These are phyloP conservation scores for Macrosteles quadrilineatus DNA, from an alignment of 1,140 invertebrate species.

Conservation along the genomic window DNA sequence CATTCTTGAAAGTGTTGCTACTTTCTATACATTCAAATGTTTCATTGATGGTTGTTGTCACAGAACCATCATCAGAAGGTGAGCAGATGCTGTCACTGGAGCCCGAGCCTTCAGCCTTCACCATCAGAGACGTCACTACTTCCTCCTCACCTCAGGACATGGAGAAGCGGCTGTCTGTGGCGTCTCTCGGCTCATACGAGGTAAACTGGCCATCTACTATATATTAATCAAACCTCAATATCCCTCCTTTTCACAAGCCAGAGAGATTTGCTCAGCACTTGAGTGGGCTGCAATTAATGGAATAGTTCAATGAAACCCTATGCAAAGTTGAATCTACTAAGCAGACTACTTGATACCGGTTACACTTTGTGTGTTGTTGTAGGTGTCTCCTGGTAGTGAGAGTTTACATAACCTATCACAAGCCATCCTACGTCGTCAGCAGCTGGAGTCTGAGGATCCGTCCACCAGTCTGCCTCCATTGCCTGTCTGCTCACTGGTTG, in stretches of 20 bases:
- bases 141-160: slow-evolving; percentile 30
- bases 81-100: slow-evolving; percentile 35
- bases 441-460: slow-evolving; percentile 55
- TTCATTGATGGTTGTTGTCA: no score
- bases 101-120: slow-evolving; percentile 32
- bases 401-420: slow-evolving; percentile 67
- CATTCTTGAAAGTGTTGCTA: no score
- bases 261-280: no score
- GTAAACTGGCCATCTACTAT: no score
- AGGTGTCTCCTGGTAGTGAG: slow-evolving; percentile 49
- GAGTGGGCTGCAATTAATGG: no score
- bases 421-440: slow-evolving; percentile 61
- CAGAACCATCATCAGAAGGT: slow-evolving; percentile 35
- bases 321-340: no score
- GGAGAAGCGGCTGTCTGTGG: slow-evolving; percentile 34
- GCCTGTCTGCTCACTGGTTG: slow-evolving; percentile 56
- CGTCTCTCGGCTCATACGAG: slow-evolving; percentile 28
- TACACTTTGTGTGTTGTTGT: no score
- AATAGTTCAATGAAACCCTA: no score
- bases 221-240: no score
- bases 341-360: no score
- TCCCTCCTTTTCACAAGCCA: no score
- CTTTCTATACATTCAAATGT: no score
- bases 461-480: slow-evolving; percentile 46
- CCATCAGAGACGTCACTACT: slow-evolving; percentile 14